Conservation (phyloP, 2,888 invertebrate genomes). For the Tipula helvola region DNA sequence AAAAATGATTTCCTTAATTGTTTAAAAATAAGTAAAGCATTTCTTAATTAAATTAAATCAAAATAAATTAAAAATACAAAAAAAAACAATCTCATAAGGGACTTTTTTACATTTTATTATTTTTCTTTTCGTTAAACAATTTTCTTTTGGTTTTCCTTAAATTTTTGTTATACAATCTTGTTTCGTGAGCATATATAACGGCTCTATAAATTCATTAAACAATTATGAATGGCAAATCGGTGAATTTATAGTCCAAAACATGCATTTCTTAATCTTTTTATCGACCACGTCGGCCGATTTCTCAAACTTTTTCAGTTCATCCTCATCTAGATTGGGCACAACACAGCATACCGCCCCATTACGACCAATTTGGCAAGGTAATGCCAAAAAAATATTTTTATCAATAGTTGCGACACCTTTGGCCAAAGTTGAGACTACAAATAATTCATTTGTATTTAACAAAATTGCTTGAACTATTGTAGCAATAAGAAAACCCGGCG, state of each 20-base stretch:
- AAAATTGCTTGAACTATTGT: conserved; percentile 52
- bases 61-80: neutral
- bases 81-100: neutral
- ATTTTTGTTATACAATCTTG: neutral
- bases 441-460: conserved; percentile 52
- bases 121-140: neutral
- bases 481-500: conserved; percentile 61
- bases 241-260: neutral
- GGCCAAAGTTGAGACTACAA: conserved; percentile 58
- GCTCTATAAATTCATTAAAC: too few species aligned
- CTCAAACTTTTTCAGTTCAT: conserved; percentile 42
- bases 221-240: neutral
- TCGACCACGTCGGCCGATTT: conserved; percentile 46
- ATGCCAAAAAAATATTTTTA: conserved; percentile 63
- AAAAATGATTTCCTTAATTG: neutral
- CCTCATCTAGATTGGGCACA: conserved; percentile 35
- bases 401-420: conserved; percentile 59
- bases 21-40: neutral
- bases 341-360: conserved; percentile 50
- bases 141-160: neutral
- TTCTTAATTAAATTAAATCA: neutral
- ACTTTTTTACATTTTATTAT: neutral
- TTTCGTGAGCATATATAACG: neutral
- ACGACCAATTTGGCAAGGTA: conserved; percentile 56
- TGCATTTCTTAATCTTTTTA: neutral